phyloP scores from a whole-genome alignment of 2,113 vertebrate genomes.

The Ginglymostoma cirratum region DNA sequence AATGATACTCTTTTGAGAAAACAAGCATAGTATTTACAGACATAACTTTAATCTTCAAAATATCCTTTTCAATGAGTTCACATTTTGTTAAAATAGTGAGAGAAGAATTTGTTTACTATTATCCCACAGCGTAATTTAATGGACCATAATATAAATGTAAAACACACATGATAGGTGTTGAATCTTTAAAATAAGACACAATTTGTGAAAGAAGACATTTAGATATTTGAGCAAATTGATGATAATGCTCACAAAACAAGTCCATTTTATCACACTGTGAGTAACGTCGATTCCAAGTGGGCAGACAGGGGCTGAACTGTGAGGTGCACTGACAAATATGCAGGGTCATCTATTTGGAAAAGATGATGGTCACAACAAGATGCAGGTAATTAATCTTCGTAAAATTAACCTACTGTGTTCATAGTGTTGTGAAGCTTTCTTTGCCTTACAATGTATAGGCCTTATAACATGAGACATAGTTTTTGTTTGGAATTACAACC shows the following conservation, averaged over 20 bases:
- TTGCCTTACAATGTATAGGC: no score
- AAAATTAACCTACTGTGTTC: not conserved
- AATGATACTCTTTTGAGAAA: not conserved
- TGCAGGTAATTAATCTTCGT: not conserved
- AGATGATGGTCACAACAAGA: not conserved
- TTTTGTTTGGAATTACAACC: no score
- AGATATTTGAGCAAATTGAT: not conserved
- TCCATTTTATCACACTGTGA: not conserved
- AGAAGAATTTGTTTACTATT: not conserved
- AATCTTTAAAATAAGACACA: not conserved
- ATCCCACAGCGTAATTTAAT: not conserved
- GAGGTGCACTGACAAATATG: not conserved
- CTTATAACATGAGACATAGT: no score
- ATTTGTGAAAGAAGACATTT: not conserved
- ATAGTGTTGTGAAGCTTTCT: not conserved
- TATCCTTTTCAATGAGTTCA: not conserved
- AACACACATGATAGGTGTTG: not conserved
- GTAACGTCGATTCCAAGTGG: not conserved
- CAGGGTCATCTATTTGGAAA: not conserved
- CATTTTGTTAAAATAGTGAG: not conserved
- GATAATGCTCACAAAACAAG: not conserved
- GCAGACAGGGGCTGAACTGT: not conserved
- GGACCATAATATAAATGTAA: not conserved
- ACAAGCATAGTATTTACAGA: not conserved
- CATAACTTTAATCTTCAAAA: not conserved